These are phyloP conservation scores for Drosophila conformis DNA, from an alignment of 2,888 invertebrate genomes.

Conservation along the genomic window DNA sequence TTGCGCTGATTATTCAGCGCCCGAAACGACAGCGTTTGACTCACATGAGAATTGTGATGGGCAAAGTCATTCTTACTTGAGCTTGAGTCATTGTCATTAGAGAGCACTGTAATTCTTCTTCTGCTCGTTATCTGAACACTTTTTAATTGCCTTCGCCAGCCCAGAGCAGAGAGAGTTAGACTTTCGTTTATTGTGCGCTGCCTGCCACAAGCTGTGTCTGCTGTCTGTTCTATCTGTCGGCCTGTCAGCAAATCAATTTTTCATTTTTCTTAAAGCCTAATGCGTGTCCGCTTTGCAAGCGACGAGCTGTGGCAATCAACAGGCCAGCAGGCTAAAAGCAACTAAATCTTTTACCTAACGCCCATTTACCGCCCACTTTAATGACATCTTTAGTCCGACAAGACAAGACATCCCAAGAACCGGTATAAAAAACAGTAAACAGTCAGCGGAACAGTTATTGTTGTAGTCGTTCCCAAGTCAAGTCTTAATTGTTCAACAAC, in stretches of 20 bases:
- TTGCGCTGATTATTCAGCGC: conserved; percentile 60
- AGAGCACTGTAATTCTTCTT: conserved; percentile 13
- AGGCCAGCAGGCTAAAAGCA: conserved; percentile 5
- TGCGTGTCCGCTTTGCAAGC: conserved; percentile 8
- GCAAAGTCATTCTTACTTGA: conserved; percentile 22
- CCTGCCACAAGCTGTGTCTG: neutral
- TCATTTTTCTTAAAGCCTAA: conserved; percentile 25
- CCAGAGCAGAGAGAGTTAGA: conserved; percentile 5
- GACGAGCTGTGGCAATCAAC: conserved; percentile 21
- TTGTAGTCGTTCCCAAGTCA: conserved; percentile 8
- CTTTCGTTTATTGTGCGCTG: neutral
- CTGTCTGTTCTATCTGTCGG: neutral
- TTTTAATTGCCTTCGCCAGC: conserved; percentile 62
- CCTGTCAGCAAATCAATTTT: conserved; percentile 50
- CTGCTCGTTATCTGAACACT: conserved; percentile 62
- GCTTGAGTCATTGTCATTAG: conserved; percentile 77
- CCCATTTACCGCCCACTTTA: conserved; percentile 31
- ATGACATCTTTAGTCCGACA: conserved; percentile 15
- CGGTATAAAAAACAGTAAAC: conserved; percentile 7
- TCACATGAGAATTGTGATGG: conserved; percentile 40
- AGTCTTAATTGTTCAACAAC: conserved; percentile 48
- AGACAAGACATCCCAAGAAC: conserved; percentile 10
- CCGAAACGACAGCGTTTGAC: conserved; percentile 39
- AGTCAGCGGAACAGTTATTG: conserved; percentile 1
- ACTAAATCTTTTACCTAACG: neutral